Evolutionary conservation across 2,113 vertebrate genomes (phyloP), one percentile per base, ranked within the genome.

Genomic region (Xyliphius kryptos): DNA sequence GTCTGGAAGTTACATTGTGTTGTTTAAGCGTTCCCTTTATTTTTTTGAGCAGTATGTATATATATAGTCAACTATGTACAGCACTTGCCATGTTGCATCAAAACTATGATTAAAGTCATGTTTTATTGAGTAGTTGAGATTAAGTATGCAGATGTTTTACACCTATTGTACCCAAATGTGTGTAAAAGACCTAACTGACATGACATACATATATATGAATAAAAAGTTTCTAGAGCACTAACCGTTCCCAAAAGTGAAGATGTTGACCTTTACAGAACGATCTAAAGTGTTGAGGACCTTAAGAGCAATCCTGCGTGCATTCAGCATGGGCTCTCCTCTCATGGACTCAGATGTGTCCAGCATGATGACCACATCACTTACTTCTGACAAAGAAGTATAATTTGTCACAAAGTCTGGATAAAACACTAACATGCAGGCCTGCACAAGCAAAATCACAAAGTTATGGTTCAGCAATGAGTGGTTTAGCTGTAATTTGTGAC

Each of bases 381-480:
- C 74, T 37, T 10, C 54, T 19, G 72, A 60, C 3, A 21, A 12
- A 1, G 56, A 72, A 15, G 60, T 17, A 26, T 67, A 16, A 1
- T 19, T 0, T 19, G 26, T n/a, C 12, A 78, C 66, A 56, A 95
- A 89, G 20, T 88, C 63, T 5, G 91, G 87, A 54, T 92, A 90
- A 79, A 97, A 94, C 32, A 94, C 87, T 63, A 95, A 75, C 89
- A 92, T 92, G 74, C 90, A 93, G 61, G 88, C 90, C 92, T 94
- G 47, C 1, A 73, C 66, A 51, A 12, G 52, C 20, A 21, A 16
- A 22, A 1, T 37, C 16, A 53, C 14, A 32, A 41, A 14, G 15
- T 36, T 20, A 14, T 9, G 9, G 12, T n/a, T 65, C 22, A n/a
- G 17, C 12, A 16, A 1, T 13, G 1, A 1, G 48, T 15, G n/a